Percentiles rank a stretch among this genome's conserved stretches.
phyloP scores from a whole-genome alignment of 2,888 invertebrate species.

The Napeogenes inachia region DNA sequence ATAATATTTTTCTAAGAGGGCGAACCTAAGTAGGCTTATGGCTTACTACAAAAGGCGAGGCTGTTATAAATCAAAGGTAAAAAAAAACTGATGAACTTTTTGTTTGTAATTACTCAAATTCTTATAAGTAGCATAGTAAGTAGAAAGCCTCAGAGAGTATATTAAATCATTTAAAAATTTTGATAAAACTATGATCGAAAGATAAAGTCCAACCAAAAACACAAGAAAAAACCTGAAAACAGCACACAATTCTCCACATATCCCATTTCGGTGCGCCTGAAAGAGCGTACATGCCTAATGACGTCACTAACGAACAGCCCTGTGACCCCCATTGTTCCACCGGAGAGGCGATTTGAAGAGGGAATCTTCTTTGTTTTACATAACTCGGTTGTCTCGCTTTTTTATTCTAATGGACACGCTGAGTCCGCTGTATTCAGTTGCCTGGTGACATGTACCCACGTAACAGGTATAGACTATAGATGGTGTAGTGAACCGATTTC shows the following conservation, averaged over 20 bases:
- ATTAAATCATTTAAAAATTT: background rate
- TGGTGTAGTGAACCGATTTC: no score
- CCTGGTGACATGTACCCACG: conserved; percentile 6
- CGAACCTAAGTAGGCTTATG: no score
- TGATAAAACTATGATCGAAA: background rate
- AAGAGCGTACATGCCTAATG: conserved; percentile 35
- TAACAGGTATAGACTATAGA: background rate
- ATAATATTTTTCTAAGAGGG: no score
- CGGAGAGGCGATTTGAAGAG: conserved; percentile 34
- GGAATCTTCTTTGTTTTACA: conserved; percentile 33
- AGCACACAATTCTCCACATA: conserved; percentile 1
- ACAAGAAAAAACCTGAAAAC: background rate
- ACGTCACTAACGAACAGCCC: conserved; percentile 36
- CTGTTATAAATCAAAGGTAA: no score
- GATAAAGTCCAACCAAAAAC: background rate
- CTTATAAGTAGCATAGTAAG: no score
- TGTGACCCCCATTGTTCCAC: conserved; percentile 26
- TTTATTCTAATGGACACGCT: conserved; percentile 28
- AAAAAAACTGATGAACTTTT: no score
- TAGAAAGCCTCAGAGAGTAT: no score
- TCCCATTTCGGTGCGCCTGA: conserved; percentile 7
- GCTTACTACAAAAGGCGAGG: no score
- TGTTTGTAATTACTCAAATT: no score
- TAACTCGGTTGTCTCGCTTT: conserved; percentile 25
- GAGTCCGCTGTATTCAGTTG: conserved; percentile 20